These are phyloP conservation scores for Hypselothyrea guttata DNA, from an alignment of 2,888 invertebrate species.

Conservation along the genomic window DNA sequence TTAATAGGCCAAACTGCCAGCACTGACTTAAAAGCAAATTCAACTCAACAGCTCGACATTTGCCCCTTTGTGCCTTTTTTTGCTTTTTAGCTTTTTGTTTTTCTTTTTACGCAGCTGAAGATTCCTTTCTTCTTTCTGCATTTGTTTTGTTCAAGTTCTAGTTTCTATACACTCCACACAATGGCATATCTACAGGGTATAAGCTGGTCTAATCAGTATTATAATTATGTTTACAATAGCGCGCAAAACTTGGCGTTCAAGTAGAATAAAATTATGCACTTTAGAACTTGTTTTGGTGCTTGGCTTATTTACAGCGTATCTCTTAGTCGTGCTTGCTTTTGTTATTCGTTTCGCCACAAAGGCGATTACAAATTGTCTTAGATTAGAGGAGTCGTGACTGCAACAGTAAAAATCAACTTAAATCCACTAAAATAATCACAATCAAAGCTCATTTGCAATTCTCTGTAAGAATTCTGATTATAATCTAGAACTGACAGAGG, in stretches of 20 bases:
- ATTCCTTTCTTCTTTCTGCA: slow-evolving; percentile 6
- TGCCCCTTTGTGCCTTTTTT: slow-evolving; percentile 24
- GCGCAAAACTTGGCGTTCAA: too few species aligned
- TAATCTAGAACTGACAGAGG: too few species aligned
- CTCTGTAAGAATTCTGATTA: slow-evolving; percentile 11
- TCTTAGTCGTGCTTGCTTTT: too few species aligned
- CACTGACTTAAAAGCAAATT: not conserved
- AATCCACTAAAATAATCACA: slow-evolving; percentile 41
- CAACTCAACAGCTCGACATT: not conserved
- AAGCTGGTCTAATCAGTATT: too few species aligned
- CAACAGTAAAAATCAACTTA: slow-evolving; percentile 37
- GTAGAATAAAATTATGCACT: not conserved
- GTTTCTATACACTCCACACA: not conserved
- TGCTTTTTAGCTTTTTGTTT: slow-evolving; percentile 23
- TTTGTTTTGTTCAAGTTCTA: not conserved
- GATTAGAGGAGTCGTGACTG: slow-evolving; percentile 50
- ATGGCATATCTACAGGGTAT: too few species aligned
- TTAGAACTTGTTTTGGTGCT: slow-evolving; percentile 1
- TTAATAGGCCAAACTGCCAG: slow-evolving; percentile 25
- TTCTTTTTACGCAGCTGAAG: slow-evolving; percentile 28
- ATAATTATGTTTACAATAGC: too few species aligned
- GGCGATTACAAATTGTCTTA: slow-evolving; percentile 47
- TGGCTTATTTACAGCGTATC: too few species aligned
- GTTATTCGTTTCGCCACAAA: slow-evolving; percentile 20
- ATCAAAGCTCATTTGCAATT: slow-evolving; percentile 14